Evolutionary conservation across 1,140 invertebrate species (phyloP).

Genomic region (Neodiprion pinetum): DNA sequence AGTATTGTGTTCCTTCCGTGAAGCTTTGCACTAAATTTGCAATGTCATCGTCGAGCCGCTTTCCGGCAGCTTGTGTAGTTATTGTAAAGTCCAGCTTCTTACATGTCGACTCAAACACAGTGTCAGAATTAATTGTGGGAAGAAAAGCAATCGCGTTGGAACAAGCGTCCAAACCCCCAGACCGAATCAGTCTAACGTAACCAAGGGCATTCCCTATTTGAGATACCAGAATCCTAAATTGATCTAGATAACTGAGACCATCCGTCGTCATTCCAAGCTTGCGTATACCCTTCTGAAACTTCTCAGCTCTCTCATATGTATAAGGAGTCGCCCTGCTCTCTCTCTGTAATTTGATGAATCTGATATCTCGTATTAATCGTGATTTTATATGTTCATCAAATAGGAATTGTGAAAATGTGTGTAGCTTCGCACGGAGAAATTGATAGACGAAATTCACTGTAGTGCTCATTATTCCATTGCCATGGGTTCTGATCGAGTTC

Average conservation of each 20-base stretch:
- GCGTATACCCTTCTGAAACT: constrained; percentile 91
- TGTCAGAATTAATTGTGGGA: constrained; percentile 79
- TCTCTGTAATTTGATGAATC: constrained; percentile 64
- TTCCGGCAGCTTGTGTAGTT: constrained; percentile 71
- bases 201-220: constrained; percentile 98
- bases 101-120: constrained; percentile 67
- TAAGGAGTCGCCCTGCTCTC: constrained; percentile 61
- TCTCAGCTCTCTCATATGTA: constrained; percentile 90
- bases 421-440: constrained; percentile 93
- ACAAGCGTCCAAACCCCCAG: constrained; percentile 91
- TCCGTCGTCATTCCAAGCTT: constrained; percentile 87
- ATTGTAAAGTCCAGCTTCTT: constrained; percentile 66
- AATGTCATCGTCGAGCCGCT: constrained; percentile 80
- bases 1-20: constrained; percentile 93
- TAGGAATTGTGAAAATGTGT: constrained; percentile 96
- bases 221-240: constrained; percentile 90
- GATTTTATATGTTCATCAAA: constrained; percentile 99
- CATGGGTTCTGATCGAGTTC: constrained; percentile 97
- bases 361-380: constrained; percentile 88
- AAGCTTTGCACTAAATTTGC: constrained; percentile 84
- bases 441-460: constrained; percentile 98
- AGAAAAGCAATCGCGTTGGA: constrained; percentile 91
- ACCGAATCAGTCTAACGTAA: constrained; percentile 93
- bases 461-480: constrained; percentile 97
- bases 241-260: constrained; percentile 88